These are phyloP conservation scores for Drosophila rubida DNA, from an alignment of 2,888 invertebrate species.

Conservation along the genomic window DNA sequence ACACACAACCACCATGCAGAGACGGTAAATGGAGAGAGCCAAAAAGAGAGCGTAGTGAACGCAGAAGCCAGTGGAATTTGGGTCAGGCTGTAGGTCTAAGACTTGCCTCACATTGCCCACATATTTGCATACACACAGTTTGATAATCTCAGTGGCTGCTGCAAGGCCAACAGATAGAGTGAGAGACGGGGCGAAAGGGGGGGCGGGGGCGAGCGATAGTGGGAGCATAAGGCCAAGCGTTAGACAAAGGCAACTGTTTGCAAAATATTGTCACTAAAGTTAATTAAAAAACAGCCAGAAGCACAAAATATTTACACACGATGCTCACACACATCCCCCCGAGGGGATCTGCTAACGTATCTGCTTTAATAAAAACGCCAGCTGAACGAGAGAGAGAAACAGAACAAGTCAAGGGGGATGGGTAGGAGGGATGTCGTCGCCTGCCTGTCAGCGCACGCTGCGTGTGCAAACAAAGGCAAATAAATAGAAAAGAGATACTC, in stretches of 20 bases:
- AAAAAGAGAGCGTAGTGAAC: not conserved
- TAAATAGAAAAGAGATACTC: constrained; percentile 79
- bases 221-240: not conserved
- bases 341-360: constrained; percentile 39
- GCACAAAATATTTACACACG: constrained; percentile 57
- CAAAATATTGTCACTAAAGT: constrained; percentile 81
- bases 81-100: constrained; percentile 57
- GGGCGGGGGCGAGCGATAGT: not conserved
- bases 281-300: constrained; percentile 79
- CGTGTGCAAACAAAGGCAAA: constrained; percentile 78
- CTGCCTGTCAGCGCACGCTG: constrained; percentile 66
- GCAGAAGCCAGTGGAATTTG: constrained; percentile 36
- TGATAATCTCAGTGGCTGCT: constrained; percentile 65
- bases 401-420: not conserved
- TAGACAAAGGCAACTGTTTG: constrained; percentile 56
- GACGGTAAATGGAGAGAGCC: not conserved
- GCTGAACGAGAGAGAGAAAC: constrained; percentile 3
- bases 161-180: constrained; percentile 28
- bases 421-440: constrained; percentile 14
- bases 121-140: constrained; percentile 71
- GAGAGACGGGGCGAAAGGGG: not conserved
- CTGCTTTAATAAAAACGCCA: constrained; percentile 74
- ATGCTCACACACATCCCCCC: constrained; percentile 17
- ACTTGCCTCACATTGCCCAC: constrained; percentile 45
- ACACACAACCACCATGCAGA: constrained; percentile 13